Percentiles rank a stretch among this genome's conserved stretches.
Conservation (phyloP, 2,113 vertebrate species). For the Spea multiplicata region DNA sequence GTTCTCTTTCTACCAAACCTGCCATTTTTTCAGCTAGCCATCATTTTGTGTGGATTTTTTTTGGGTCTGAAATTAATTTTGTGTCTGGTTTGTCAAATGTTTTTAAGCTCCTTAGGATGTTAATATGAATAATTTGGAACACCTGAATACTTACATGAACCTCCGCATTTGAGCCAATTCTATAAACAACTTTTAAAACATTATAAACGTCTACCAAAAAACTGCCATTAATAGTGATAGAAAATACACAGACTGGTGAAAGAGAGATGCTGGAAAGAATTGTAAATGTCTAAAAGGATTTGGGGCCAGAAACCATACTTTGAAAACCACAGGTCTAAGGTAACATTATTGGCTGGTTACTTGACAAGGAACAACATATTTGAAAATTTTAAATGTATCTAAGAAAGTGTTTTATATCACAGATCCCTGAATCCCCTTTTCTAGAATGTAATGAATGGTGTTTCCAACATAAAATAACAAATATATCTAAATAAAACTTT, state of each 20-base stretch:
- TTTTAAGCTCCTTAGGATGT: not conserved
- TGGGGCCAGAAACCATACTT: conserved; percentile 10
- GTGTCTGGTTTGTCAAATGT: too few relatives aligned
- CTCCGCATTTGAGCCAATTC: not conserved
- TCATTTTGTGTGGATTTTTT: too few relatives aligned
- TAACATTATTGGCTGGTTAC: conserved; percentile 24
- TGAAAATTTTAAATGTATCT: too few relatives aligned
- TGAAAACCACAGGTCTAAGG: conserved; percentile 30
- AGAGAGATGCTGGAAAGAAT: conserved; percentile 27
- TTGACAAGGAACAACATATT: not conserved
- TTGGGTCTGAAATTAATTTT: too few relatives aligned
- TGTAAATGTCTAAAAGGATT: conserved; percentile 20
- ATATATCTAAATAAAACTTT: too few relatives aligned
- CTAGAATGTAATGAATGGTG: too few relatives aligned
- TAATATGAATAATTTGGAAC: conserved; percentile 6
- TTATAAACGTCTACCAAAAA: conserved; percentile 11
- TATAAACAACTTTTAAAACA: conserved; percentile 1
- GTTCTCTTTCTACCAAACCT: too few relatives aligned
- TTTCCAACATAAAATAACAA: too few relatives aligned
- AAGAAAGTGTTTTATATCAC: too few relatives aligned
- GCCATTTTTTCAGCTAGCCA: too few relatives aligned
- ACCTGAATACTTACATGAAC: not conserved
- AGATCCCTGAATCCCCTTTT: too few relatives aligned
- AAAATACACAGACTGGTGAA: conserved; percentile 30
- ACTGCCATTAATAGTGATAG: conserved; percentile 2